Evolutionary conservation across 2,888 invertebrate genomes (phyloP), one percentile per base, ranked within the genome.

Genomic region (Mycalesis mineus): DNA sequence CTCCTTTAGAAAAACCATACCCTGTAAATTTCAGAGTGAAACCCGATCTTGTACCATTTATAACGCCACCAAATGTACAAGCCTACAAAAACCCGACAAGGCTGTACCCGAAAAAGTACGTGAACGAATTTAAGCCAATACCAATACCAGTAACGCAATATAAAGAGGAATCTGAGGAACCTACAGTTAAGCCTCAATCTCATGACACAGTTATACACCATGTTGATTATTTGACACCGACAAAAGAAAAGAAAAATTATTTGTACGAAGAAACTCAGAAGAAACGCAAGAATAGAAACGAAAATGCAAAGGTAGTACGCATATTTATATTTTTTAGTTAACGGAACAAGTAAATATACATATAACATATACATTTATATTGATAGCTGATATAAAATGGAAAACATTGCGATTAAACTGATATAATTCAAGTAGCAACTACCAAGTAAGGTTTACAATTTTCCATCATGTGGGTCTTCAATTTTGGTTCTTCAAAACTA

Each of bases 51-150:
- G 64, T 80, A 13, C 65, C 82, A 58, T 79, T 80, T 65, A 73
- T 84, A 2, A 74, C 73, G 39, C 80, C 82, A 7, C 88, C 75
- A 57, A 83, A 58, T n/a, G 9, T 44, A 13, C 58, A 73, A 65
- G 78, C 75, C 63, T 68, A 73, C 39, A 82, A 88, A 64, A 73
- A 77, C 17, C 92, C 92, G 2, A 92, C 92, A 15, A 88, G 88
- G 67, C 68, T 85, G 22, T 92, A 91, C 67, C 92, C 92, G 0
- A 93, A 92, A 71, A 93, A 93, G 70, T 92, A 85, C 72, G 75
- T 82, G 60, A 82, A 86, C 47, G 84, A 84, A 17, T 85, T 91
- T 55, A 89, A 88, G 55, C 87, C 89, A 0, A 72, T 88, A 42
- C 80, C 84, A 1, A 87, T 89, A 64, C 89, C 89, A 7, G 70